Conservation (phyloP, 2,113 vertebrate genomes). For the Ophiodon elongatus region DNA sequence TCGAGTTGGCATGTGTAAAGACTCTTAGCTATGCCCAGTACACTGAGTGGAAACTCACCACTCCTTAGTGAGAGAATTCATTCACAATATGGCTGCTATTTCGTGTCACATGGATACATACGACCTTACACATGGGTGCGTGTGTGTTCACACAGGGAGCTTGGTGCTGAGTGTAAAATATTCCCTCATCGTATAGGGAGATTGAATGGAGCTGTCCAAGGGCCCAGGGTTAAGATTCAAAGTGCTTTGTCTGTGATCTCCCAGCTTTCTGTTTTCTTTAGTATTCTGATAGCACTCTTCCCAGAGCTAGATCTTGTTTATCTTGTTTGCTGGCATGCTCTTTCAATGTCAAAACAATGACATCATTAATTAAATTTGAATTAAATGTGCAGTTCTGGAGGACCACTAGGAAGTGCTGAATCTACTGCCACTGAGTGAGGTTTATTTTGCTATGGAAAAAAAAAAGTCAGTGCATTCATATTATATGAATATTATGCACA, state of each 20-base stretch:
- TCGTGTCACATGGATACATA: constrained; percentile 33
- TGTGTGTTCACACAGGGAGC: constrained; percentile 27
- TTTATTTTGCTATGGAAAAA: constrained; percentile 16
- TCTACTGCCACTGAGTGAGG: constrained; percentile 23
- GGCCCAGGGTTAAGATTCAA: constrained; percentile 61
- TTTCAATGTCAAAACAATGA: constrained; percentile 82
- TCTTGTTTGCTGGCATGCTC: constrained; percentile 66
- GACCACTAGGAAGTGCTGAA: constrained; percentile 36
- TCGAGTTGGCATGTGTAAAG: constrained; percentile 63
- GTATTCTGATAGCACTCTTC: constrained; percentile 58
- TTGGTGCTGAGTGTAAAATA: constrained; percentile 29
- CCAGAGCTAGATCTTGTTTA: constrained; percentile 62
- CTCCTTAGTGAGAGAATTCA: constrained; percentile 62
- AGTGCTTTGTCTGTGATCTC: constrained; percentile 61
- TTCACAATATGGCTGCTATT: constrained; percentile 69
- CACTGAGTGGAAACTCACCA: constrained; percentile 60
- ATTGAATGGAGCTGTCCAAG: constrained; percentile 39
- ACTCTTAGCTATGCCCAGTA: constrained; percentile 36
- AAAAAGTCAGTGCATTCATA: constrained; percentile 2
- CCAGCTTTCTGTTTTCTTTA: constrained; percentile 62
- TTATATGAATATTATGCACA: constrained; percentile 18
- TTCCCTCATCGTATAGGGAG: constrained; percentile 36
- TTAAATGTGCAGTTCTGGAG: constrained; percentile 60
- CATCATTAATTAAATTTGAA: constrained; percentile 75
- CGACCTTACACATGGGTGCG: constrained; percentile 9